Evolutionary conservation across 1,140 invertebrate genomes (phyloP).

Genomic region (Macrotrachela quadricornifera): DNA sequence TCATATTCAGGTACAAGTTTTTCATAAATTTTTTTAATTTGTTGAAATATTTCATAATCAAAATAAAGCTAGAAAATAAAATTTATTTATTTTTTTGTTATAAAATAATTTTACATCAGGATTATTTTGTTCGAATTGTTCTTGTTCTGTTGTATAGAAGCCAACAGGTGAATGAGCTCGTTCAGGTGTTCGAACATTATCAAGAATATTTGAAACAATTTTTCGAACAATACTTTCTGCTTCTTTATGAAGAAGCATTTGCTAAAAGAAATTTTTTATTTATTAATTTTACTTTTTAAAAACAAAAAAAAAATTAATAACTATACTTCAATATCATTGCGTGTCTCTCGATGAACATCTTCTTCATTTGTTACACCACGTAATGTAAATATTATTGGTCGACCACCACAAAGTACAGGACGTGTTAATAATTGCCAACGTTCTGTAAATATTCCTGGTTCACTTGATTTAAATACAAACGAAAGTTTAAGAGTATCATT

Average conservation of each 20-base stretch:
- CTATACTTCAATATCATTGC: conserved; percentile 22
- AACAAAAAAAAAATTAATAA: not conserved
- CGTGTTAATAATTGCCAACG: conserved; percentile 27
- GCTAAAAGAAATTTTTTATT: conserved; percentile 9
- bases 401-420: conserved; percentile 23
- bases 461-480: conserved; percentile 29
- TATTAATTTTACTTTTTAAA: too few relatives aligned
- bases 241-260: conserved; percentile 18
- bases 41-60: conserved; percentile 14
- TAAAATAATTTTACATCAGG: conserved; percentile 15
- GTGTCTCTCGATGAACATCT: conserved; percentile 19
- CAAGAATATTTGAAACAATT: conserved; percentile 20
- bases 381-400: conserved; percentile 21
- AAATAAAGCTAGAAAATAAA: conserved; percentile 15
- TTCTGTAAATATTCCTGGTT: conserved; percentile 26
- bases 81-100: not conserved
- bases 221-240: conserved; percentile 17
- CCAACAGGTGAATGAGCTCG: conserved; percentile 21
- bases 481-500: conserved; percentile 25
- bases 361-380: conserved; percentile 24
- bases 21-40: conserved; percentile 17
- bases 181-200: conserved; percentile 20
- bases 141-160: conserved; percentile 26
- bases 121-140: conserved; percentile 23
- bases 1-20: conserved; percentile 14